A percentile compares a stretch with the other conserved stretches of the same genome.
phyloP scores from a whole-genome alignment of 2,113 vertebrate species.

The Chitala chitala region DNA sequence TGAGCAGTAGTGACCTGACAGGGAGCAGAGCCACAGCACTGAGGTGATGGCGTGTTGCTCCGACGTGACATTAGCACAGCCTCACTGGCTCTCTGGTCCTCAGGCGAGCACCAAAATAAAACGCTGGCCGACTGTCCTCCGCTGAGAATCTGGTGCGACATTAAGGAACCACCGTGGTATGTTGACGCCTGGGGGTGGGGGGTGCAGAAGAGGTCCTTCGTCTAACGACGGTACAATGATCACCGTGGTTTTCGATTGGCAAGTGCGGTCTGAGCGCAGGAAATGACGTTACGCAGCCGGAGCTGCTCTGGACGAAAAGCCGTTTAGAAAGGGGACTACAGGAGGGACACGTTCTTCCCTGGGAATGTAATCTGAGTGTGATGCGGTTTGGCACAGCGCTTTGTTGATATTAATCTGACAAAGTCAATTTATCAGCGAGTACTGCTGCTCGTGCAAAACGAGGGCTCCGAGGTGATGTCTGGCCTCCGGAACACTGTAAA shows the following conservation, averaged over 20 bases:
- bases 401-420: conserved; percentile 40
- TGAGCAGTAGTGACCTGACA: no score
- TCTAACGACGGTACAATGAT: background rate
- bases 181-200: no score
- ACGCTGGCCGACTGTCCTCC: no score
- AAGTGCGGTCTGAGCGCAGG: no score
- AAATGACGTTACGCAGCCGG: background rate
- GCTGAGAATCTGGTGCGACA: no score
- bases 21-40: no score
- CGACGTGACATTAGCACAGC: no score
- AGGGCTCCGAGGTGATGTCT: conserved; percentile 30
- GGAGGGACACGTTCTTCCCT: conserved; percentile 34
- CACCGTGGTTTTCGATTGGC: no score
- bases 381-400: conserved; percentile 34
- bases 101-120: no score
- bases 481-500: conserved; percentile 17
- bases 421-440: conserved; percentile 39
- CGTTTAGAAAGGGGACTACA: background rate
- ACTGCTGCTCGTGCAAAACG: conserved; percentile 27
- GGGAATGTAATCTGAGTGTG: conserved; percentile 28
- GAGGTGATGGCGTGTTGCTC: background rate
- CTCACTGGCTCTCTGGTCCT: no score
- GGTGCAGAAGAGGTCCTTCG: background rate
- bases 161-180: no score
- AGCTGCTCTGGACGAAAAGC: background rate